Evolutionary conservation across 2,113 vertebrate genomes (phyloP).

Genomic region (Dromaius novaehollandiae): DNA sequence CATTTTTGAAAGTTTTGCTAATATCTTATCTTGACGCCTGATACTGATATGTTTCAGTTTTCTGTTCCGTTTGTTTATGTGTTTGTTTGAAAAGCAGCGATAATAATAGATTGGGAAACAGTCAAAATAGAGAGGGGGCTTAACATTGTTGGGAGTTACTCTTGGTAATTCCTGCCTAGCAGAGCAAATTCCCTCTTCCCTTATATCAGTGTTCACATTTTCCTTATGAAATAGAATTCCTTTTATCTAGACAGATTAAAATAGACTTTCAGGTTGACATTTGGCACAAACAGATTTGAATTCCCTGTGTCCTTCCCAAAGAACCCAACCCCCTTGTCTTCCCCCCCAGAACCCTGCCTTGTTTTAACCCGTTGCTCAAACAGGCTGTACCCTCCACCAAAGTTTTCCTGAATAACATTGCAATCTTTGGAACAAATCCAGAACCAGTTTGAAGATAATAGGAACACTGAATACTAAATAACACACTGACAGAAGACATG

Average conservation of each 20-base stretch:
- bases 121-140: background rate
- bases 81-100: background rate
- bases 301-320: background rate
- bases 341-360: background rate
- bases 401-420: constrained; percentile 20
- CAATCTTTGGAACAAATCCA: constrained; percentile 58
- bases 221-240: background rate
- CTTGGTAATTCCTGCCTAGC: background rate
- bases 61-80: background rate
- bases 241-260: background rate
- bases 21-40: background rate
- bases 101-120: background rate
- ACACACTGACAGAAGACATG: constrained; percentile 66
- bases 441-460: constrained; percentile 65
- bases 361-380: background rate
- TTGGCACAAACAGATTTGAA: background rate
- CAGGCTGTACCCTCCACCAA: constrained; percentile 8
- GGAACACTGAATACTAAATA: constrained; percentile 69
- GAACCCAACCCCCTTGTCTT: background rate
- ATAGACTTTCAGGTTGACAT: background rate
- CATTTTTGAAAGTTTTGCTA: background rate
- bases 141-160: background rate
- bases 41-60: background rate
- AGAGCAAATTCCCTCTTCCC: constrained; percentile 1
- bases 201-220: background rate